A percentile compares a stretch with the other conserved stretches of the same genome.
phyloP scores from a whole-genome alignment of 2,113 vertebrate genomes.

The Lethenteron reissneri region DNA sequence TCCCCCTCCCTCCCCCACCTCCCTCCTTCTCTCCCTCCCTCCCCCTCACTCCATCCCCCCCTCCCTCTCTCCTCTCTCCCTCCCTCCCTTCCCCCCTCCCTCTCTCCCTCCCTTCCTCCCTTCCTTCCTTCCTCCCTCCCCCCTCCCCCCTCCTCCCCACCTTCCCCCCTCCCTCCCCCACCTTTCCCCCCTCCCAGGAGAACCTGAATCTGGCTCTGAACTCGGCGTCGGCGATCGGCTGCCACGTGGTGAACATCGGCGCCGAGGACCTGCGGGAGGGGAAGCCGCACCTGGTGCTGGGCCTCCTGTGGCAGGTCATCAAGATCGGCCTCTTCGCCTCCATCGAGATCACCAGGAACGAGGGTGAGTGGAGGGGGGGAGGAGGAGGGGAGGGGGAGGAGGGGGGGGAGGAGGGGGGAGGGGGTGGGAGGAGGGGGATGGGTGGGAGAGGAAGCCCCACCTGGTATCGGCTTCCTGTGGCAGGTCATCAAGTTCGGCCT shows the following conservation, averaged over 20 bases:
- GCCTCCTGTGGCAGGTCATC: constrained; percentile 90
- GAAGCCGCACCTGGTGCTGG: constrained; percentile 79
- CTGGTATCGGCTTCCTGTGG: constrained; percentile 83
- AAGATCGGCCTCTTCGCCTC: constrained; percentile 86
- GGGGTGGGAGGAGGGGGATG: too few species aligned
- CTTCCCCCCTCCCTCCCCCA: too few species aligned
- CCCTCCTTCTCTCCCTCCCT: too few species aligned
- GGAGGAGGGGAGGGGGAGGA: too few species aligned
- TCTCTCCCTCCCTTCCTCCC: too few species aligned
- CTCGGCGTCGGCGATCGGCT: constrained; percentile 82
- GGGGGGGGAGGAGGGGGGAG: too few species aligned
- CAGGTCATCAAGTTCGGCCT: constrained; percentile 92
- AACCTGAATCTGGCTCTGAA: constrained; percentile 91
- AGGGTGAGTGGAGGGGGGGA: constrained; percentile 28
- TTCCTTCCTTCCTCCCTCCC: too few species aligned
- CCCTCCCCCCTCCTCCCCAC: too few species aligned
- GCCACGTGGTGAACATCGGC: constrained; percentile 87
- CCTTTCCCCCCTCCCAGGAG: constrained; percentile 30
- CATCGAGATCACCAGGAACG: constrained; percentile 77
- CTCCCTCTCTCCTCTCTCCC: too few species aligned
- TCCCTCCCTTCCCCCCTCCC: too few species aligned
- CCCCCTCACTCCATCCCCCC: too few species aligned
- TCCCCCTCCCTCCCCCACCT: too few species aligned
- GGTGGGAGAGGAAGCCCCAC: constrained; percentile 79
- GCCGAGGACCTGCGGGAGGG: constrained; percentile 78